Base-by-base conservation (phyloP, 2,113 vertebrate species). In the Cinclus mexicanus region DNA sequence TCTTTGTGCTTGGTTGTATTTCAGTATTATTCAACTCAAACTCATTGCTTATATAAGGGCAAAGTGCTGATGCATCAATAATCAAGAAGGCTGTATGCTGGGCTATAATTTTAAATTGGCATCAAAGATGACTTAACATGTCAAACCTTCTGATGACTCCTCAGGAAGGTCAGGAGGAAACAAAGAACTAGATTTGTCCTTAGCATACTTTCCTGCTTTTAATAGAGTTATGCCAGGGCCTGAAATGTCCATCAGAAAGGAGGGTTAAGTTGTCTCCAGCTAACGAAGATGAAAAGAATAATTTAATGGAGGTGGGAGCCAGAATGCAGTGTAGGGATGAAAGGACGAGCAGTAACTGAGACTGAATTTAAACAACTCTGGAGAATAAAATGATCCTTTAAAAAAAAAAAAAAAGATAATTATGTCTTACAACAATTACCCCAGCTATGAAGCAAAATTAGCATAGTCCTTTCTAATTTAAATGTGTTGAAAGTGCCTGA, bases 381-480 rank as follows among this genome's bases (percentile, higher is more conserved):
- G 92, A 97, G 92, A 97, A 97, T 97, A 96, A 98, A 98, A 97
- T 2, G 77, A 97, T 95, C 94, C 85, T 89, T 93, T 60, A 91
- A 97, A 97, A 95, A 89, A 71, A 89, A 65, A 69, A 77, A 94
- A 97, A 95, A 95, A 97, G 98, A 98, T 98, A 98, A 98, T 98
- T 98, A 97, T 96, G 97, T 98, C 97, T 98, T 97, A 95, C 92
- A 97, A 98, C 97, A 98, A 98, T 98, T 98, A 98, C 97, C 94
- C 97, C 92, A 95, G 95, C 97, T 97, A 97, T 94, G 98, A 98
- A 98, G 97, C 95, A 98, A 98, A 98, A 98, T 98, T 98, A 98
- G 97, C 98, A 98, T 98, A 98, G 98, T 98, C 97, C 96, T 98
- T 98, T 97, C 97, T 98, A 98, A 98, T 98, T 98, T 98, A 98